phyloP scores from a whole-genome alignment of 2,113 vertebrate genomes.

The Mohoua ochrocephala region DNA sequence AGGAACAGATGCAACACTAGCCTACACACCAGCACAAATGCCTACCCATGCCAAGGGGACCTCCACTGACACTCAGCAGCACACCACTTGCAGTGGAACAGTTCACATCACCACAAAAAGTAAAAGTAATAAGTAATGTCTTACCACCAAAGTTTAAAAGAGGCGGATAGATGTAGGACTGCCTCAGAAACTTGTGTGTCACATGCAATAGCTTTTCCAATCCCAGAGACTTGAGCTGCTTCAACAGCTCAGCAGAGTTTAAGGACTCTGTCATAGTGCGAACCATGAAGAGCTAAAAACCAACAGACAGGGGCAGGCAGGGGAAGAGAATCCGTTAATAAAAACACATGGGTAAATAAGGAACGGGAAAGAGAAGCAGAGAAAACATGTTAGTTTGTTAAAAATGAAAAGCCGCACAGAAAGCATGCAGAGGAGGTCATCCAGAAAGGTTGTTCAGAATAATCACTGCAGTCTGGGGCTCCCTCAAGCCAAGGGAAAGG shows the following conservation, averaged over 20 bases:
- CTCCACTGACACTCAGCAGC: slow-evolving; percentile 11
- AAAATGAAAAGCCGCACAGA: slow-evolving; percentile 12
- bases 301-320: slow-evolving; percentile 73
- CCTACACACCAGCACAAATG: background rate
- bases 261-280: slow-evolving; percentile 85
- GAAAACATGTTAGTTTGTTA: slow-evolving; percentile 68
- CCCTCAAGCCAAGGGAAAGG: background rate
- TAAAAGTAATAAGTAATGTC: slow-evolving; percentile 70
- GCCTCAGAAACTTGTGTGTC: slow-evolving; percentile 84
- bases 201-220: slow-evolving; percentile 83
- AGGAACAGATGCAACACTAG: background rate
- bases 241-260: slow-evolving; percentile 80
- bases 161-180: slow-evolving; percentile 81
- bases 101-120: slow-evolving; percentile 50
- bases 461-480: background rate
- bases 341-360: slow-evolving; percentile 46
- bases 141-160: slow-evolving; percentile 86
- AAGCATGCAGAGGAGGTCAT: slow-evolving; percentile 11
- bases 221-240: slow-evolving; percentile 83
- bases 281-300: slow-evolving; percentile 84
- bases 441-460: background rate
- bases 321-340: slow-evolving; percentile 74
- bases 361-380: slow-evolving; percentile 52
- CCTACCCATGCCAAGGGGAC: slow-evolving; percentile 24
- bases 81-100: slow-evolving; percentile 38